Percentiles rank a stretch among this genome's conserved stretches.
These are phyloP conservation scores for Nephotettix cincticeps DNA, from an alignment of 1,140 invertebrate species.

Conservation along the genomic window DNA sequence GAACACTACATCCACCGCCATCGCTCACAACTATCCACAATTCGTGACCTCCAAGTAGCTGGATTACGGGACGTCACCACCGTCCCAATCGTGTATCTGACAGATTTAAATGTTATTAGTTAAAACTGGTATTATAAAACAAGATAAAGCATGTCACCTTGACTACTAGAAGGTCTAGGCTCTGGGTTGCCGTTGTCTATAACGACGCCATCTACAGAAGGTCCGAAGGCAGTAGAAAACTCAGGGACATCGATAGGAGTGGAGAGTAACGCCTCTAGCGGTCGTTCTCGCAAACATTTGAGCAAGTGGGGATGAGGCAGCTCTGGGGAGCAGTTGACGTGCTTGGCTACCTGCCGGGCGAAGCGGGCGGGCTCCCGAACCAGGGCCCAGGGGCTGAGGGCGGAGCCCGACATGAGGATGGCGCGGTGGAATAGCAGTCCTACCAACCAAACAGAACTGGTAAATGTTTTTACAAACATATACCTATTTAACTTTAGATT, in stretches of 20 bases:
- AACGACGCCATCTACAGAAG: conserved; percentile 88
- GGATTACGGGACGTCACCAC: too few species aligned
- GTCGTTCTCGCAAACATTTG: conserved; percentile 78
- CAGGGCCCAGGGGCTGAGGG: conserved; percentile 89
- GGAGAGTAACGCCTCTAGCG: conserved; percentile 69
- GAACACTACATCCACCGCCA: too few species aligned
- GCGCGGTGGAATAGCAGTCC: conserved; percentile 89
- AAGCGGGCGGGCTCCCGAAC: conserved; percentile 85
- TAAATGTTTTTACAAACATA: too few species aligned
- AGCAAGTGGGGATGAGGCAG: conserved; percentile 70
- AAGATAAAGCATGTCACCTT: conserved; percentile 32
- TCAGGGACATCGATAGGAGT: conserved; percentile 72
- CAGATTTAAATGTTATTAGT: too few species aligned
- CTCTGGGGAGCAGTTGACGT: conserved; percentile 83
- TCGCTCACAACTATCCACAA: too few species aligned
- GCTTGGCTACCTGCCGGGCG: conserved; percentile 79
- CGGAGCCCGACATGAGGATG: conserved; percentile 93
- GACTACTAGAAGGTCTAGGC: conserved; percentile 50
- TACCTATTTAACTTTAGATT: too few species aligned
- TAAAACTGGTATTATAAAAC: too few species aligned
- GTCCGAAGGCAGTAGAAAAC: conserved; percentile 85
- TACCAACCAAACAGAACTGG: too few species aligned
- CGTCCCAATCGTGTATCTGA: too few species aligned
- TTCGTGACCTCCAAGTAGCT: too few species aligned
- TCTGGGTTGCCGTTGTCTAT: conserved; percentile 62